phyloP scores from a whole-genome alignment of 37 sponge, comb jelly and placozoan species.

The Hormiphora californensis region DNA sequence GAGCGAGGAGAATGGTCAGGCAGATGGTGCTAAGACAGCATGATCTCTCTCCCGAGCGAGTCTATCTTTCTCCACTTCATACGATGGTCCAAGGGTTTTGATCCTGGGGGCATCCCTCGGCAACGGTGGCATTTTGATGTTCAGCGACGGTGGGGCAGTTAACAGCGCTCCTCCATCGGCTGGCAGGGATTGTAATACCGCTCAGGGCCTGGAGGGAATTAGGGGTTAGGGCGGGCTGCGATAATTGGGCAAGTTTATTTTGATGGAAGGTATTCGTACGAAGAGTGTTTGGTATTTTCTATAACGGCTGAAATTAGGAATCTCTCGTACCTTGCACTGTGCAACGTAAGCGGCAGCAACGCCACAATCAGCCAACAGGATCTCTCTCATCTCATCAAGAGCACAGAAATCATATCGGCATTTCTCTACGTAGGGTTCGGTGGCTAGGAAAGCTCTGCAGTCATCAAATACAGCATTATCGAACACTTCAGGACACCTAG shows the following conservation, averaged over 20 bases:
- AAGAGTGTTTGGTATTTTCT: no score
- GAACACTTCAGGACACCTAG: slow-evolving; percentile 12
- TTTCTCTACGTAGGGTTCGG: background rate
- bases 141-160: slow-evolving; percentile 17
- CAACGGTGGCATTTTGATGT: background rate
- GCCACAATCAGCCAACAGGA: slow-evolving; percentile 19
- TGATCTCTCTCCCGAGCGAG: no score
- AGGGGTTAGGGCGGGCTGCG: background rate
- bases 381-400: slow-evolving; percentile 12
- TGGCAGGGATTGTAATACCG: background rate
- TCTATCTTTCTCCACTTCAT: no score
- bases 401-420: background rate
- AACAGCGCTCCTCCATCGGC: background rate
- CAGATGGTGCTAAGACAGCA: no score
- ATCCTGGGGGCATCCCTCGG: background rate
- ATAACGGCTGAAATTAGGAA: no score
- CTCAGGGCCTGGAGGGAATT: slow-evolving; percentile 10
- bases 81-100: background rate
- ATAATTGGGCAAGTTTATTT: no score
- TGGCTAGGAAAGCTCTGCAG: background rate
- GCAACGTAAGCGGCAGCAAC: slow-evolving; percentile 14
- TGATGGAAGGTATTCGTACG: no score
- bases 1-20: no score
- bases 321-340: slow-evolving; percentile 22
- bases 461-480: background rate